phyloP scores from a whole-genome alignment of 2,113 vertebrate genomes.

The Sceloporus undulatus region DNA sequence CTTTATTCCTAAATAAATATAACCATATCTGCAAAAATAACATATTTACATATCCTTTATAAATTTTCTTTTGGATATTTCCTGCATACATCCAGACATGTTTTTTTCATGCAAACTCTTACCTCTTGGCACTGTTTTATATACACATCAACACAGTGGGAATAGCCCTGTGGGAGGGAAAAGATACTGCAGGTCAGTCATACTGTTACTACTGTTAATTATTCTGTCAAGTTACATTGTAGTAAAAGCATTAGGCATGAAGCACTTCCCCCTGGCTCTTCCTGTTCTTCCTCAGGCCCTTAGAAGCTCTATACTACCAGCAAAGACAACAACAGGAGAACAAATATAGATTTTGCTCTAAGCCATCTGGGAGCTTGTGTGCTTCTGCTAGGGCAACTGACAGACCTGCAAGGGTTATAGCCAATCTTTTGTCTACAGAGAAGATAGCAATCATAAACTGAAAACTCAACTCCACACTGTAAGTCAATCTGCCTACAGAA shows the following conservation, averaged over 20 bases:
- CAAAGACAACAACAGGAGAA: neutral
- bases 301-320: neutral
- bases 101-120: constrained; percentile 53
- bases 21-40: neutral
- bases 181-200: constrained; percentile 34
- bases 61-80: neutral
- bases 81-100: neutral
- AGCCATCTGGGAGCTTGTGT: no score
- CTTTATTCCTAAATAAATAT: neutral
- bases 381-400: no score
- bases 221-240: neutral
- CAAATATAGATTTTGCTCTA: no score
- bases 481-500: no score
- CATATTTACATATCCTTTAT: neutral
- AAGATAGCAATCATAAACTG: no score
- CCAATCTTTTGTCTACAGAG: no score
- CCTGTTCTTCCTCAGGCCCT: neutral
- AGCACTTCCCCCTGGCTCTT: neutral
- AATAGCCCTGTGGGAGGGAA: constrained; percentile 88
- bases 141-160: constrained; percentile 98
- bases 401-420: no score
- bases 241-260: neutral
- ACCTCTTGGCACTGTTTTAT: constrained; percentile 99
- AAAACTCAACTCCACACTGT: no score
- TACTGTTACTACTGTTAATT: neutral